Evolutionary conservation across 2,113 vertebrate species (phyloP).

Genomic region (Plecotus auritus): DNA sequence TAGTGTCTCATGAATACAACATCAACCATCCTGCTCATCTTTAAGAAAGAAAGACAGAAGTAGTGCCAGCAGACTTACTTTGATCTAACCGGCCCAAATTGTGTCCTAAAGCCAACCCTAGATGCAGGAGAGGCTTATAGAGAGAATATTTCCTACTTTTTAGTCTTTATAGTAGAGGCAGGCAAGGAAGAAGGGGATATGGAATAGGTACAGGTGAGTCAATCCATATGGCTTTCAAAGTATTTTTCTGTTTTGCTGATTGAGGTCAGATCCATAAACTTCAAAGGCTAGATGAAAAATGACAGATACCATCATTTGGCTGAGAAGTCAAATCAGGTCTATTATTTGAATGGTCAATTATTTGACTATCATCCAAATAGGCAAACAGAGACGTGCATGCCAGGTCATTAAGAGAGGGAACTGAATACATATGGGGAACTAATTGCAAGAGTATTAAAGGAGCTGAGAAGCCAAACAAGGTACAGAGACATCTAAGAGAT

Average conservation of each 20-base stretch:
- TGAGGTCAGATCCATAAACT: conserved; percentile 17
- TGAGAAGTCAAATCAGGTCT: neutral
- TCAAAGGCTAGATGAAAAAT: conserved; percentile 26
- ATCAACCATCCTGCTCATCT: neutral
- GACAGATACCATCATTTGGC: conserved; percentile 8
- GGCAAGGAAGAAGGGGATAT: neutral
- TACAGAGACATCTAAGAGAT: neutral
- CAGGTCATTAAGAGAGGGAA: conserved; percentile 5
- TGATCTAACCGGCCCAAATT: neutral
- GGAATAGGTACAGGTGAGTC: neutral
- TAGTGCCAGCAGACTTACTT: neutral
- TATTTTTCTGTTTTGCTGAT: neutral
- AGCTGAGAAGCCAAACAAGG: neutral
- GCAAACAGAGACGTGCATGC: neutral
- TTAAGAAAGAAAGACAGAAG: neutral
- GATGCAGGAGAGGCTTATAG: neutral
- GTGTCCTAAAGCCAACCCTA: neutral
- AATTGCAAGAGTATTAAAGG: neutral
- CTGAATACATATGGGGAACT: neutral
- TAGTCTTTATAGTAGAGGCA: neutral
- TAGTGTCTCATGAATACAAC: neutral
- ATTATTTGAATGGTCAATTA: neutral
- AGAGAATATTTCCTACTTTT: neutral
- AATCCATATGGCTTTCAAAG: neutral
- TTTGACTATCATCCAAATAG: neutral